phyloP scores from a whole-genome alignment of 1,140 invertebrate genomes.

The Heterodera schachtii region DNA sequence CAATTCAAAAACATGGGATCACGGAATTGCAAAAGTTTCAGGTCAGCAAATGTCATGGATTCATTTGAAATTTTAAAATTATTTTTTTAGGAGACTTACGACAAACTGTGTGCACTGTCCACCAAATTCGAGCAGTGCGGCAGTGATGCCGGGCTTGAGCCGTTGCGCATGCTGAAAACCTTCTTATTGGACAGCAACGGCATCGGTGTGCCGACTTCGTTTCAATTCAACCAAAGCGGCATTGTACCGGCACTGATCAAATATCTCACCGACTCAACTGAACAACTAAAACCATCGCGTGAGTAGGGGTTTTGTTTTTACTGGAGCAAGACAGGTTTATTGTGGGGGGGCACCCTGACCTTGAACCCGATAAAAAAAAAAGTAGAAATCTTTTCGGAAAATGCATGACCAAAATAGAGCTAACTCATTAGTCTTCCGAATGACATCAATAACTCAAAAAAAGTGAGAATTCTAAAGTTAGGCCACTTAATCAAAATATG shows the following conservation, averaged over 20 bases:
- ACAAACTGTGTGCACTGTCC: conserved; percentile 32
- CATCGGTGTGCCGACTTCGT: conserved; percentile 48
- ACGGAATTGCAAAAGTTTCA: conserved; percentile 20
- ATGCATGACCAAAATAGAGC: no score
- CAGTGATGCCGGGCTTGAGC: conserved; percentile 47
- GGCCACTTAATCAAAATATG: no score
- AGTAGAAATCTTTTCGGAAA: no score
- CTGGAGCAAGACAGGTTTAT: not conserved
- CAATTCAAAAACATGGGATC: conserved; percentile 32
- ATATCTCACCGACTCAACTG: conserved; percentile 46
- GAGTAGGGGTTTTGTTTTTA: no score
- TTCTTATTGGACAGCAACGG: conserved; percentile 44
- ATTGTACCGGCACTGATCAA: conserved; percentile 52
- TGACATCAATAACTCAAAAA: no score
- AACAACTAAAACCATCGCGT: conserved; percentile 31
- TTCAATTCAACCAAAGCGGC: conserved; percentile 59
- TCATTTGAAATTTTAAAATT: no score
- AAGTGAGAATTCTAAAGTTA: no score
- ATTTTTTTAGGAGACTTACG: conserved; percentile 13
- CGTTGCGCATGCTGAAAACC: conserved; percentile 41
- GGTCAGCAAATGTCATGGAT: not conserved
- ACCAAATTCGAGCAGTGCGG: conserved; percentile 10
- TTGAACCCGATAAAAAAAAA: no score
- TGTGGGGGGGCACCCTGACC: no score
- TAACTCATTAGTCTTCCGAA: no score